Evolutionary conservation across 2,888 invertebrate species (phyloP).

Genomic region (Philonicus albiceps): DNA sequence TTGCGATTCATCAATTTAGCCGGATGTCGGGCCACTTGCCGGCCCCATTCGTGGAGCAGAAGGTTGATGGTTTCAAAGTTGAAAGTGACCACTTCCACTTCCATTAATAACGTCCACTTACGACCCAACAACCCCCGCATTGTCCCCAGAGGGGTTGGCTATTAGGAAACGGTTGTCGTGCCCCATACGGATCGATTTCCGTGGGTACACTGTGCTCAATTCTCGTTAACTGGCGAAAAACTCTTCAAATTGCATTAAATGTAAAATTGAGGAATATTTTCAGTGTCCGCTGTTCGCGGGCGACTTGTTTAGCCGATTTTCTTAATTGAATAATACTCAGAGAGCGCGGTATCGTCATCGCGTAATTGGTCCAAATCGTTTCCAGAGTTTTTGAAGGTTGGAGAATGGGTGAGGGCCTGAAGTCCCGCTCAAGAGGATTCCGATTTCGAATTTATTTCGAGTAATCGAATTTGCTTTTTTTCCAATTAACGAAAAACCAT

Average conservation of each 20-base stretch:
- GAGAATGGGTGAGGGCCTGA: not conserved
- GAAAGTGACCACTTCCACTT: not conserved
- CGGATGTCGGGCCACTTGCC: not conserved
- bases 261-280: not conserved
- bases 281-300: not conserved
- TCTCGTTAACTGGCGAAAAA: not conserved
- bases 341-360: not conserved
- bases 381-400: no score
- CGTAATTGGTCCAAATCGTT: slow-evolving; percentile 3
- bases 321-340: slow-evolving; percentile 26
- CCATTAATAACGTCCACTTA: slow-evolving; percentile 36
- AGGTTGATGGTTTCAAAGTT: not conserved
- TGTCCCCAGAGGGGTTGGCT: not conserved
- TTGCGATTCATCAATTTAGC: slow-evolving; percentile 37
- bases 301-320: slow-evolving; percentile 22
- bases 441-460: slow-evolving; percentile 25
- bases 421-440: not conserved
- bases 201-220: not conserved
- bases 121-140: not conserved
- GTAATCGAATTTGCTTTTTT: slow-evolving; percentile 35
- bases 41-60: not conserved
- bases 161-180: not conserved
- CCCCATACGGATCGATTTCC: not conserved
- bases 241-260: slow-evolving; percentile 1
- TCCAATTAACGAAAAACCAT: slow-evolving; percentile 27